Conservation (phyloP, 2,113 vertebrate species). For the Entelurus aequoreus region DNA sequence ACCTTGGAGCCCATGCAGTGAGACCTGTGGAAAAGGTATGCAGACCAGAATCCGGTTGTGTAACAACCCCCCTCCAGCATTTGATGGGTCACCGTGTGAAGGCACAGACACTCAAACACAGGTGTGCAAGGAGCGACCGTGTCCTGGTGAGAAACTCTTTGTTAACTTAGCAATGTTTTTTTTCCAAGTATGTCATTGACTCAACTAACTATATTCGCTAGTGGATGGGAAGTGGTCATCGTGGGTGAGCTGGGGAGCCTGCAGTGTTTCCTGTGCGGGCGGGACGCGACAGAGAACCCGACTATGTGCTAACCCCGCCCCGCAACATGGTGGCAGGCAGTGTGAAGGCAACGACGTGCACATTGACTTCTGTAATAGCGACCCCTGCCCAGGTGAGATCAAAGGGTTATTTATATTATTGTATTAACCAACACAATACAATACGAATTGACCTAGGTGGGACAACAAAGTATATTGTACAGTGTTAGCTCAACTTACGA, state of each 20-base stretch:
- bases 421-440: too few relatives aligned
- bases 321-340: conserved; percentile 78
- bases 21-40: conserved; percentile 83
- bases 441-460: too few relatives aligned
- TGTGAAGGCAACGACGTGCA: conserved; percentile 88
- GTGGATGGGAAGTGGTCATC: conserved; percentile 90
- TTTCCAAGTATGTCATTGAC: not conserved
- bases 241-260: conserved; percentile 88
- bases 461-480: too few relatives aligned
- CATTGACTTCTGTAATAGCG: conserved; percentile 89
- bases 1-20: conserved; percentile 84
- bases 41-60: conserved; percentile 83
- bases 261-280: conserved; percentile 87
- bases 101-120: conserved; percentile 83
- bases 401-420: too few relatives aligned
- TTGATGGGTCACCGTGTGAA: conserved; percentile 74
- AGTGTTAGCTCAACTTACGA: too few relatives aligned
- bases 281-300: conserved; percentile 84
- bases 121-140: conserved; percentile 80
- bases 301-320: conserved; percentile 81
- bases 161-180: not conserved
- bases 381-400: conserved; percentile 87
- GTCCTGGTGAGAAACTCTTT: conserved; percentile 77
- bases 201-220: conserved; percentile 43
- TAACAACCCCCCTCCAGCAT: conserved; percentile 81